Evolutionary conservation across 1,140 invertebrate genomes (phyloP), one percentile per base, ranked within the genome.

Genomic region (Eupeodes corollae): DNA sequence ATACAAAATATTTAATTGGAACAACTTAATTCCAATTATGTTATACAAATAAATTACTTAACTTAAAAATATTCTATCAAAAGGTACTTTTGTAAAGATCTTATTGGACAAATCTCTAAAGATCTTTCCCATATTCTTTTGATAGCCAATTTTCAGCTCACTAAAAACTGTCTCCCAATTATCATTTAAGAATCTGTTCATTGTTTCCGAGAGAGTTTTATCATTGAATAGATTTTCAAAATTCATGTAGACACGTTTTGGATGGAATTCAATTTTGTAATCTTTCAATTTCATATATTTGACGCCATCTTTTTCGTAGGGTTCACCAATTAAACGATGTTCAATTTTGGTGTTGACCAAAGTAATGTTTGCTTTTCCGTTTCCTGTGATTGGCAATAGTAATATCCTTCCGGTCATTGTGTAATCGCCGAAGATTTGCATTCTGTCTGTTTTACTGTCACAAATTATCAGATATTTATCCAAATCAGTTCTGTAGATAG

Each of bases 331-430:
- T 9, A 80, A 57, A 18, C 71, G 73, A 53, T 77, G 76, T 51
- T 73, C 76, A 2, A 79, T 74, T 26, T 73, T 72, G 6, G 79
- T 63, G 50, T 79, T 73, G 16, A 75, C 53, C 61, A 83, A 73
- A 6, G 79, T 82, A 9, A 86, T 75, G 52, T 84, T 83, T 0
- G 76, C 76, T 35, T 75, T 67, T 6, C 84, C 84, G 47, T 75
- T 72, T 32, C 84, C 83, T n/a, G 70, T 74, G 16, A 87, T 79
- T 0, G 82, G 82, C 26, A 87, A 56, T 13, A 87, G 56, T 5
- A 86, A 57, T 42, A 87, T 76, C 42, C 76, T 75, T 21, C 84
- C 84, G 16, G 75, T 73, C 58, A 85, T 72, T 40, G 78, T 75
- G 52, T 86, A 86, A 54, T 84, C 73, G 0, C 74, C 78, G 6